Conservation (phyloP, 1,140 invertebrate species). For the Varroa destructor region DNA sequence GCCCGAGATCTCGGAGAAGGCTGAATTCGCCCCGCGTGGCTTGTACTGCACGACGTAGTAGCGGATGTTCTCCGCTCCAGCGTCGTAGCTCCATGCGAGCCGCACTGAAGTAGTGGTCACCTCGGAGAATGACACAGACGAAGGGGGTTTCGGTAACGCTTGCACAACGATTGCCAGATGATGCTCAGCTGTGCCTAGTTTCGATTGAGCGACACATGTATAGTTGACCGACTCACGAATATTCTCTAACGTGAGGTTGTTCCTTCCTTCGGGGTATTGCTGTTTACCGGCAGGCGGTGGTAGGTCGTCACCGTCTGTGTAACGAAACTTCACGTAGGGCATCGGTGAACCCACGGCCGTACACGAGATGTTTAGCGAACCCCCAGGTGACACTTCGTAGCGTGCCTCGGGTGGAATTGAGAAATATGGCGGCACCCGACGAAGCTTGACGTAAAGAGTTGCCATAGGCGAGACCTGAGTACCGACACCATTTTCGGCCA, state of each 20-base stretch:
- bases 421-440: conserved; percentile 82
- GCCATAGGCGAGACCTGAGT: conserved; percentile 76
- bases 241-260: conserved; percentile 67
- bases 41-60: conserved; percentile 94
- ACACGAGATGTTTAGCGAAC: conserved; percentile 79
- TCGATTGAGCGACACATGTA: conserved; percentile 87
- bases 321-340: conserved; percentile 71
- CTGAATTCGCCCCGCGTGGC: conserved; percentile 55
- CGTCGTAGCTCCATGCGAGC: conserved; percentile 72
- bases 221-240: conserved; percentile 87
- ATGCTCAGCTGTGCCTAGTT: conserved; percentile 74
- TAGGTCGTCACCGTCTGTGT: conserved; percentile 11
- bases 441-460: conserved; percentile 86
- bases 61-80: conserved; percentile 58
- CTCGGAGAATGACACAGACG: conserved; percentile 72
- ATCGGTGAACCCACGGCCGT: conserved; percentile 92
- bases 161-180: conserved; percentile 79
- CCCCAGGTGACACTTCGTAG: conserved; percentile 75
- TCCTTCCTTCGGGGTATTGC: conserved; percentile 43
- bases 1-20: conserved; percentile 60
- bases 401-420: conserved; percentile 67
- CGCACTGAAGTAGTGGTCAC: conserved; percentile 80
- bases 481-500: conserved; percentile 75
- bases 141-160: conserved; percentile 73
- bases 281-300: not conserved